phyloP scores from a whole-genome alignment of 2,113 vertebrate genomes.

The Stegostoma tigrinum region DNA sequence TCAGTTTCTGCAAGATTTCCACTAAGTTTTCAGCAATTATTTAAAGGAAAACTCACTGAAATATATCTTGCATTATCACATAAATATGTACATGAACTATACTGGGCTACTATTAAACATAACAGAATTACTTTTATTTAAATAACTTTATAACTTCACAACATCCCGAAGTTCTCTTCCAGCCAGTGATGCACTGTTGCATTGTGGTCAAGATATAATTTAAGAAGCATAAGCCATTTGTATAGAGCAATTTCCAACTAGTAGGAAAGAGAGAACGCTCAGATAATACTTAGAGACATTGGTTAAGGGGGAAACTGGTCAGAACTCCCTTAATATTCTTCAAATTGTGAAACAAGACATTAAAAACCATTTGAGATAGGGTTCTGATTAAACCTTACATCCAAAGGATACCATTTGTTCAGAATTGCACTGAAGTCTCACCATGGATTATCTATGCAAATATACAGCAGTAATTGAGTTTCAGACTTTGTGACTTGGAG shows the following conservation, averaged over 20 bases:
- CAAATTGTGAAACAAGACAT: not conserved
- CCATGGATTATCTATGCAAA: not conserved
- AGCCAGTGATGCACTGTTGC: too few species aligned
- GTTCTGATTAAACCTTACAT: not conserved
- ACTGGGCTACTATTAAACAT: not conserved
- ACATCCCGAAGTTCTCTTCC: not conserved
- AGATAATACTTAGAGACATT: too few species aligned
- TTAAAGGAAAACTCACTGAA: not conserved
- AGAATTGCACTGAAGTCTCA: not conserved
- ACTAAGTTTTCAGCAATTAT: not conserved
- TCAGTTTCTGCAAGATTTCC: not conserved
- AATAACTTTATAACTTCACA: not conserved
- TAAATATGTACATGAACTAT: not conserved
- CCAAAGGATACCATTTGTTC: not conserved
- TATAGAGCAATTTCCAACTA: too few species aligned
- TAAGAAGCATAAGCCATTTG: too few species aligned
- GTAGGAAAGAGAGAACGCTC: too few species aligned
- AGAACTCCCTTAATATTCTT: not conserved
- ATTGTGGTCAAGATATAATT: too few species aligned
- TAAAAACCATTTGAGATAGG: not conserved
- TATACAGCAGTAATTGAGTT: not conserved
- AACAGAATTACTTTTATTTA: not conserved
- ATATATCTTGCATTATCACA: not conserved
- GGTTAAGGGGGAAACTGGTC: not conserved
- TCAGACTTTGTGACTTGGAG: not conserved